phyloP scores from a whole-genome alignment of 2,888 invertebrate species.

The Agapostemon virescens region DNA sequence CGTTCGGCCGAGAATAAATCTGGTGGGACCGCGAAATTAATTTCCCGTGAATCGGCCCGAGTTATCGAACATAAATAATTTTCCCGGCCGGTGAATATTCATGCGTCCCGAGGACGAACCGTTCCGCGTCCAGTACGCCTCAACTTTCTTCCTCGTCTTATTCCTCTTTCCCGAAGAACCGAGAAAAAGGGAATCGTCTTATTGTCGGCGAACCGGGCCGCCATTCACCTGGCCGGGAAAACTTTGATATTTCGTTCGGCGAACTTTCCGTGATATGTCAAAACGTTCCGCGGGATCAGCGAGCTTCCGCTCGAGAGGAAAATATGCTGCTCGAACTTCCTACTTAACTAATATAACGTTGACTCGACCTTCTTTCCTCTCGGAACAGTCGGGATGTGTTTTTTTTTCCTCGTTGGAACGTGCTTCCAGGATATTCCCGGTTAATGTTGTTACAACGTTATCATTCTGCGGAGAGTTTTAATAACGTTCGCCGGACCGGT shows the following conservation, averaged over 20 bases:
- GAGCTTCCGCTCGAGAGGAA: background rate
- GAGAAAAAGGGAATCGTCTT: background rate
- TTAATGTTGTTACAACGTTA: background rate
- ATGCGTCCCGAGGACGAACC: background rate
- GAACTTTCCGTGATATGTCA: background rate
- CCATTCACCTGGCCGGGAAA: background rate
- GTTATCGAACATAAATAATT: slow-evolving; percentile 7
- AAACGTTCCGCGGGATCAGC: slow-evolving; percentile 11
- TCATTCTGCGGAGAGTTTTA: no score
- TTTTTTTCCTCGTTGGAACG: background rate
- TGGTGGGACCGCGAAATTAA: background rate
- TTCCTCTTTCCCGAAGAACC: background rate
- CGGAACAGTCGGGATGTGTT: background rate
- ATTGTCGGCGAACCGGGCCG: background rate
- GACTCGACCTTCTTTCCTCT: background rate
- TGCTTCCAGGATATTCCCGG: background rate
- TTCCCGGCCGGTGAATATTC: slow-evolving; percentile 2
- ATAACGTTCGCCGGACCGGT: no score
- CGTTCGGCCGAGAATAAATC: background rate
- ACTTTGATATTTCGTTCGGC: background rate
- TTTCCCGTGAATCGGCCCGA: background rate
- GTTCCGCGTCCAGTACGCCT: background rate
- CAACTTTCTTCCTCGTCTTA: background rate
- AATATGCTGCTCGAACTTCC: background rate
- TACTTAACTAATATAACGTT: background rate